These are phyloP conservation scores for Nemopilema nomurai DNA, from an alignment of 30 jellyfish, hydroid and myxozoan genomes.

Conservation along the genomic window DNA sequence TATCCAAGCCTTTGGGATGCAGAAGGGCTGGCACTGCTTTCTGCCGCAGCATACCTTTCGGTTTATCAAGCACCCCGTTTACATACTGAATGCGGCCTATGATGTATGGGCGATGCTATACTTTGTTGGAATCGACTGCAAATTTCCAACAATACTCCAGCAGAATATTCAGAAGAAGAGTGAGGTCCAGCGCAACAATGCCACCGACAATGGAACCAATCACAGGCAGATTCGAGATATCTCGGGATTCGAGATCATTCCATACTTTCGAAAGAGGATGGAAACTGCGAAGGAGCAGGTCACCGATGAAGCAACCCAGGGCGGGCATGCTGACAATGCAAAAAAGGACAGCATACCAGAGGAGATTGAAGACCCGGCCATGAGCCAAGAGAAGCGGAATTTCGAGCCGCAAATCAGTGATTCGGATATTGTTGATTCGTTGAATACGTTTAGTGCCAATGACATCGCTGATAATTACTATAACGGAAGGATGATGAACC, in stretches of 20 bases:
- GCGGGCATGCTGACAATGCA: too few relatives aligned
- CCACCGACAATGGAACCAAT: background rate
- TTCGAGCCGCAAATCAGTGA: constrained; percentile 59
- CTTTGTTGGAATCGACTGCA: constrained; percentile 93
- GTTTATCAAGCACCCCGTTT: constrained; percentile 90
- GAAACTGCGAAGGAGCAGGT: constrained; percentile 8
- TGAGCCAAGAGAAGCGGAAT: constrained; percentile 50
- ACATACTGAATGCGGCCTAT: constrained; percentile 92
- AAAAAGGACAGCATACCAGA: constrained; percentile 30
- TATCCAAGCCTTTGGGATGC: constrained; percentile 67
- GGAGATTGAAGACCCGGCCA: constrained; percentile 5
- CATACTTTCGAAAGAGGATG: constrained; percentile 72
- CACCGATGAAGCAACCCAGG: constrained; percentile 1
- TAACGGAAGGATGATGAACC: constrained; percentile 25
- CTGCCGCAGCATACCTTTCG: constrained; percentile 86
- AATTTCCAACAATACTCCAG: constrained; percentile 74
- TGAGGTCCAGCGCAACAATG: background rate
- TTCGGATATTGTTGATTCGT: constrained; percentile 27
- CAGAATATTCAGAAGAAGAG: constrained; percentile 45
- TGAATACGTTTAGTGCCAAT: background rate
- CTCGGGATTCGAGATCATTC: constrained; percentile 94
- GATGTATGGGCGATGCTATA: constrained; percentile 99
- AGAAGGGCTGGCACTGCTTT: constrained; percentile 94
- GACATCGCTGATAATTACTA: constrained; percentile 18
- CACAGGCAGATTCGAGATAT: constrained; percentile 69